phyloP scores from a whole-genome alignment of 2,113 vertebrate species.

The Amphiprion ocellaris region DNA sequence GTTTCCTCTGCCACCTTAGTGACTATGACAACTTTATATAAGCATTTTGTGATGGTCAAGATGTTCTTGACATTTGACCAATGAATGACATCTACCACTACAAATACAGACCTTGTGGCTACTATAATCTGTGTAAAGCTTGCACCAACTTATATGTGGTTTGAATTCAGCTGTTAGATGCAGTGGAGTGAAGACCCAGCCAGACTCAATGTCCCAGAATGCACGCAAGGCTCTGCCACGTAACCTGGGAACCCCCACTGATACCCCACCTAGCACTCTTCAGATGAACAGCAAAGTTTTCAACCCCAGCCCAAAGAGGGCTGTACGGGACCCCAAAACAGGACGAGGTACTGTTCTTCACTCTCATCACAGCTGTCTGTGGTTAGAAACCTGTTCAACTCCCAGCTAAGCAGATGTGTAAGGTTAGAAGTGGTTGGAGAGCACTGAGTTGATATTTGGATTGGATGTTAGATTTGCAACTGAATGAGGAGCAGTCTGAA shows the following conservation, averaged over 20 bases:
- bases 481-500: no score
- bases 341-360: constrained; percentile 90
- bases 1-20: no score
- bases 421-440: no score
- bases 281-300: constrained; percentile 90
- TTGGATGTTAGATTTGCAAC: no score
- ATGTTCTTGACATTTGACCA: no score
- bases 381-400: background rate
- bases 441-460: no score
- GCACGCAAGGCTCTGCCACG: constrained; percentile 93
- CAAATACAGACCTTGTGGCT: no score
- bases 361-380: background rate
- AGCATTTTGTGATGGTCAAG: no score
- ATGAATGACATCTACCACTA: no score
- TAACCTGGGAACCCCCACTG: constrained; percentile 93
- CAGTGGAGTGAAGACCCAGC: constrained; percentile 94
- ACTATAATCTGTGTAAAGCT: background rate
- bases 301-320: constrained; percentile 96
- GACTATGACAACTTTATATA: no score
- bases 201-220: constrained; percentile 98
- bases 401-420: no score
- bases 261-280: constrained; percentile 93
- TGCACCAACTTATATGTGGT: background rate
- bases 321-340: constrained; percentile 97
- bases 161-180: constrained; percentile 90